Evolutionary conservation across 2,888 invertebrate species (phyloP), one percentile per base, ranked within the genome.

Genomic region (Lamellibrachia satsuma): DNA sequence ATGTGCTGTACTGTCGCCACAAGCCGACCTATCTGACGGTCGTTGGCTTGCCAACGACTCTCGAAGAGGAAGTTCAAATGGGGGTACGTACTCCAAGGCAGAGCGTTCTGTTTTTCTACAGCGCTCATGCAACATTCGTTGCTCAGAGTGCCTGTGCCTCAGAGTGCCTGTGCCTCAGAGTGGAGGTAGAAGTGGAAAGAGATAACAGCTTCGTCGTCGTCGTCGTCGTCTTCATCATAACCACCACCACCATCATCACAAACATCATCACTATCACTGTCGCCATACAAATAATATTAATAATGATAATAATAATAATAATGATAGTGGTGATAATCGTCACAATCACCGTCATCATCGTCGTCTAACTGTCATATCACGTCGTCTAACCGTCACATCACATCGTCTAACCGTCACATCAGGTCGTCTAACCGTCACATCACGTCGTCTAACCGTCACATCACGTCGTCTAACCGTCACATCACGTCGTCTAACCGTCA

Each of bases 1-100:
- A 92, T 27, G 52, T 92, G 9, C 39, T 22, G 22, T 22, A 22
- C 75, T 92, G 51, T 57, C 91, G 57, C 39, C 91, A 91, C 15
- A 52, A 60, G 22, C 92, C 92, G 27, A 51, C 27, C 55, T 39
- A 52, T 60, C 15, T 92, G 7, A 27, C 27, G 27, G 52, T 27
- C 91, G 55, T 91, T 9, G 27, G 39, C 60, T n/a, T 55, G 4
- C 92, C 92, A 8, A 52, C 91, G 51, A n/a, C 8, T 3, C 55
- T 91, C n/a, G 57, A 91, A 8, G 92, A 91, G 22, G 75, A 75
- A 0, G 22, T 75, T 75, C 75, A 75, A 15, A 75, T 75, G 75
- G 75, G 75, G 75, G 75, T 75, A 22, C 11, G 75, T 75, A 75
- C 22, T 22, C 3, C 15, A 39, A 39, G 39, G 39, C 39, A 39